Evolutionary conservation across 2,888 invertebrate species (phyloP), one percentile per base, ranked within the genome.

Genomic region (Mycalesis mineus): DNA sequence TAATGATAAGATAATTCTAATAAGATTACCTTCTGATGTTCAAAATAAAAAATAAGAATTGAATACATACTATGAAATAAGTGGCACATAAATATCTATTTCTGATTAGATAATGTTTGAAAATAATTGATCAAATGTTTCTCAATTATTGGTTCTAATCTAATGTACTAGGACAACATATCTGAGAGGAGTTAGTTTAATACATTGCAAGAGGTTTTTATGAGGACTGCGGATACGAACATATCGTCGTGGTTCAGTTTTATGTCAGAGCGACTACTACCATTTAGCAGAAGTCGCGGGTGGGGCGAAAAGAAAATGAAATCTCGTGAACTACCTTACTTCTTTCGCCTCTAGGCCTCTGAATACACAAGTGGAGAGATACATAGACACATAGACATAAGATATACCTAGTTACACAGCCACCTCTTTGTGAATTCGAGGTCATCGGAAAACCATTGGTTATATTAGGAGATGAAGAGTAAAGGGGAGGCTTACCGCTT

Each of bases 401-500:
- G 65, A 41, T 68, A 68, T 61, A 60, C 68, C 69, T 66, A 66
- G 68, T 73, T 75, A 74, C 71, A 74, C 71, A 73, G 76, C 76
- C 73, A 74, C 74, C 80, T 75, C 75, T 76, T 74, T 74, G 73
- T 71, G 68, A 78, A 75, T 85, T 84, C 83, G 84, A 86, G 84
- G 87, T 82, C 87, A 87, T 70, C 72, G 72, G 66, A 74, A 80
- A 79, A 77, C 83, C 80, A 82, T 82, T 82, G 81, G 82, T 78
- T 85, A 80, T 65, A 74, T 72, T 60, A 75, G 74, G 70, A 72
- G 71, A 68, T 71, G 73, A 75, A 75, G 63, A 79, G 73, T 67
- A 75, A 73, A 70, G 68, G 68, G 68, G 71, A 67, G 75, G 86
- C 95, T 94, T 92, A 96, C 96, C 94, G 97, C 97, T 92, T 96